These are phyloP conservation scores for Corydoras maculifer DNA, from an alignment of 2,113 vertebrate species.

Conservation along the genomic window DNA sequence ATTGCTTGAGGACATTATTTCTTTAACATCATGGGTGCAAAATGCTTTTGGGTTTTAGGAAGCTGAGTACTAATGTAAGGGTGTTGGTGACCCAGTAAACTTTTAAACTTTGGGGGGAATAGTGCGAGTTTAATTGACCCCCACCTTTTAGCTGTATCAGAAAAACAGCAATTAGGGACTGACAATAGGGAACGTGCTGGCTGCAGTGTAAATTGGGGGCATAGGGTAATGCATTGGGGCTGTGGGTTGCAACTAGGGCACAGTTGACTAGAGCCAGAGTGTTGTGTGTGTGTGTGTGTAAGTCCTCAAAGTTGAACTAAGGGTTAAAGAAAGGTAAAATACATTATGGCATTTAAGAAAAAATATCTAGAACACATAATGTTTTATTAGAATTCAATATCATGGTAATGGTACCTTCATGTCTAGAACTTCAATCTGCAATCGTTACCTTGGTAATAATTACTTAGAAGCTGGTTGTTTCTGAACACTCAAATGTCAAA, in stretches of 20 bases:
- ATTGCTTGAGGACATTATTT: neutral
- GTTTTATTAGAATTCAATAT: too few relatives aligned
- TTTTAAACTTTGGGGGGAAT: constrained; percentile 60
- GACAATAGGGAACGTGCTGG: constrained; percentile 59
- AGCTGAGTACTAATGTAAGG: constrained; percentile 48
- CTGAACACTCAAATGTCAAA: too few relatives aligned
- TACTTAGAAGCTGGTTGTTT: too few relatives aligned
- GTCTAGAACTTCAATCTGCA: too few relatives aligned
- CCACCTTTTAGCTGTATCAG: constrained; percentile 47
- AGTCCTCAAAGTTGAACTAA: constrained; percentile 42
- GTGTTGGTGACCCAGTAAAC: constrained; percentile 67
- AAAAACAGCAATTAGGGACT: constrained; percentile 51
- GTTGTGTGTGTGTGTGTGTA: neutral
- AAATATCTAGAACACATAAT: too few relatives aligned
- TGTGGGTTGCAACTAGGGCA: constrained; percentile 42
- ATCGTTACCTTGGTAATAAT: too few relatives aligned
- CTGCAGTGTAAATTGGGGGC: constrained; percentile 58
- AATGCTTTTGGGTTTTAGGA: neutral
- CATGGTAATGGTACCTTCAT: too few relatives aligned
- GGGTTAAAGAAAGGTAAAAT: constrained; percentile 65
- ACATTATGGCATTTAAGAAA: constrained; percentile 17
- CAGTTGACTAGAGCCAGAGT: constrained; percentile 59
- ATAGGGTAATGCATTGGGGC: constrained; percentile 43
- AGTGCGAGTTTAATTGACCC: constrained; percentile 64
- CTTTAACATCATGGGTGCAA: neutral